These are phyloP conservation scores for Serrognathus titanus DNA, from an alignment of 2,888 invertebrate species.

Conservation along the genomic window DNA sequence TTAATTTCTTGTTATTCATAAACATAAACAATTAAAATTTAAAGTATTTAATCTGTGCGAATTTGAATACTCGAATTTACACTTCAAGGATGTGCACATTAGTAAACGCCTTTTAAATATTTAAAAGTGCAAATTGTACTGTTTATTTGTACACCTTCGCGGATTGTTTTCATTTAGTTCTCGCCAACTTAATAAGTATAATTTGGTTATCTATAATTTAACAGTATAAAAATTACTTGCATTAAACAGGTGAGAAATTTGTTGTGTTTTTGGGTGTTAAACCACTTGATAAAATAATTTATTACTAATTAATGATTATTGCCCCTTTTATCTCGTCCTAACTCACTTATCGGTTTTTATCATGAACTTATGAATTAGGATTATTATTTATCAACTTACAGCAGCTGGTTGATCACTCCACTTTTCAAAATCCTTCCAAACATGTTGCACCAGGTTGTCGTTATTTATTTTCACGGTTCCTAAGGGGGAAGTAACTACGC, in stretches of 20 bases:
- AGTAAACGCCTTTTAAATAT: no score
- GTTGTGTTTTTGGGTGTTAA: no score
- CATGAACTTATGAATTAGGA: no score
- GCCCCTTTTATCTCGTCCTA: no score
- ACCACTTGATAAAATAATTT: no score
- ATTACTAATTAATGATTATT: no score
- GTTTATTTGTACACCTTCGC: background rate
- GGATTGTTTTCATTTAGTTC: background rate
- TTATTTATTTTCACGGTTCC: slow-evolving; percentile 56
- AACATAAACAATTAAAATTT: background rate
- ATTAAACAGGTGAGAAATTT: no score
- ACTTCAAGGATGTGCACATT: no score
- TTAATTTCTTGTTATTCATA: background rate
- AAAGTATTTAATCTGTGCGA: background rate
- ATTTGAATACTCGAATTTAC: background rate
- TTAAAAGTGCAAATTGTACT: background rate
- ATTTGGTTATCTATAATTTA: background rate
- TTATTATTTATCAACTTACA: slow-evolving; percentile 52
- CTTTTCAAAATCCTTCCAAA: slow-evolving; percentile 56
- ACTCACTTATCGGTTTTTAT: no score
- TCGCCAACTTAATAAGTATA: background rate
- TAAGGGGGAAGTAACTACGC: slow-evolving; percentile 50
- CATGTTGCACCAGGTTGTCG: slow-evolving; percentile 57
- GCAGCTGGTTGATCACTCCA: slow-evolving; percentile 60
- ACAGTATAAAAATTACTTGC: background rate